These are phyloP conservation scores for Cenopis cana DNA, from an alignment of 2,888 invertebrate genomes.

Conservation along the genomic window DNA sequence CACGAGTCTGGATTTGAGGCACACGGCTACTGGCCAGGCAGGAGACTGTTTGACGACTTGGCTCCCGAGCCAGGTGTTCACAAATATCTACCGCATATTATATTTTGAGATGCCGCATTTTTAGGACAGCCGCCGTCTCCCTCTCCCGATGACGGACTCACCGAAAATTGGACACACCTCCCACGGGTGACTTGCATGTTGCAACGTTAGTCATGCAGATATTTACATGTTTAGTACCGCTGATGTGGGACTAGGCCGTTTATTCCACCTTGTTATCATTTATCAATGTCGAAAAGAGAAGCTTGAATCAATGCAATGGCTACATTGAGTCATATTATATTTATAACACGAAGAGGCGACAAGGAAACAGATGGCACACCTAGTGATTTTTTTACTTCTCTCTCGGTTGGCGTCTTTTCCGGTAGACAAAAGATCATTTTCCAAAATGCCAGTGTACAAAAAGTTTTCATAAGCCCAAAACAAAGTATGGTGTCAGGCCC, in stretches of 20 bases:
- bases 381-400: background rate
- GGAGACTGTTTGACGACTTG: slow-evolving; percentile 69
- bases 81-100: slow-evolving; percentile 73
- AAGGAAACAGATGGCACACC: background rate
- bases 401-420: background rate
- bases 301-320: background rate
- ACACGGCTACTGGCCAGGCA: slow-evolving; percentile 59
- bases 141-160: slow-evolving; percentile 52
- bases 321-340: background rate
- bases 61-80: slow-evolving; percentile 71
- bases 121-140: slow-evolving; percentile 62
- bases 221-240: slow-evolving; percentile 17
- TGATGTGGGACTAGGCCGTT: slow-evolving; percentile 25
- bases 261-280: slow-evolving; percentile 23
- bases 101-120: slow-evolving; percentile 73
- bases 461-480: no score
- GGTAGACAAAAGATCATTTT: no score
- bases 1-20: slow-evolving; percentile 60
- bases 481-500: background rate
- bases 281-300: slow-evolving; percentile 5
- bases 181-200: slow-evolving; percentile 44
- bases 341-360: background rate
- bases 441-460: no score
- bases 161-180: slow-evolving; percentile 49
- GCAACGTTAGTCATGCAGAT: slow-evolving; percentile 30